A percentile compares a stretch with the other conserved stretches of the same genome.
phyloP scores from a whole-genome alignment of 2,797 vertebrate genomes.

The Eupleurogrammus muticus region DNA sequence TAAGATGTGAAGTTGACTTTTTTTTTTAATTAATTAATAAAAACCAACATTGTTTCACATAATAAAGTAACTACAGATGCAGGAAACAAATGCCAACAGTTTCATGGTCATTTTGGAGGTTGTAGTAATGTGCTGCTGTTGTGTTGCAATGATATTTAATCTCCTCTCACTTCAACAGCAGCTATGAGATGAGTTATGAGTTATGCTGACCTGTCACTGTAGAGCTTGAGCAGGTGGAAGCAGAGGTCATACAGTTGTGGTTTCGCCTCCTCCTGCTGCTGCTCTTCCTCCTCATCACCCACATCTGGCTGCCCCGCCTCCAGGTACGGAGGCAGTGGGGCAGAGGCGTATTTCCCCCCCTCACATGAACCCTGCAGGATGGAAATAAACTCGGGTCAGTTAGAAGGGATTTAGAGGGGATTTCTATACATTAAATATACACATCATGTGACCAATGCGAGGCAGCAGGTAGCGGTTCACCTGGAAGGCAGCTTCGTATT shows the following conservation, averaged over 20 bases:
- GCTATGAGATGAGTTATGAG: not conserved
- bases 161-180: not conserved
- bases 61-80: too few species aligned
- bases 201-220: conserved; percentile 90
- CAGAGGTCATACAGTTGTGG: conserved; percentile 89
- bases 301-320: conserved; percentile 72
- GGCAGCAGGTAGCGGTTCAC: conserved; percentile 65
- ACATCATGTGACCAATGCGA: not conserved
- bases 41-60: too few species aligned
- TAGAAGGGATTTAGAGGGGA: too few species aligned
- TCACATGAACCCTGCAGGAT: conserved; percentile 84
- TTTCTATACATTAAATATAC: too few species aligned
- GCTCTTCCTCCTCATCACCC: conserved; percentile 64
- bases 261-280: conserved; percentile 64
- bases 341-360: conserved; percentile 86
- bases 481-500: conserved; percentile 92
- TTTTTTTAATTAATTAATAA: too few species aligned
- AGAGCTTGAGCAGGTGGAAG: conserved; percentile 95
- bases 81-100: too few species aligned
- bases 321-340: conserved; percentile 91
- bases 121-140: too few species aligned
- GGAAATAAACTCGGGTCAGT: not conserved
- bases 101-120: too few species aligned
- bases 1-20: too few species aligned
- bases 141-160: too few species aligned